Evolutionary conservation across 2,797 vertebrate species (phyloP).

Genomic region (Rhyacichthys aspro): DNA sequence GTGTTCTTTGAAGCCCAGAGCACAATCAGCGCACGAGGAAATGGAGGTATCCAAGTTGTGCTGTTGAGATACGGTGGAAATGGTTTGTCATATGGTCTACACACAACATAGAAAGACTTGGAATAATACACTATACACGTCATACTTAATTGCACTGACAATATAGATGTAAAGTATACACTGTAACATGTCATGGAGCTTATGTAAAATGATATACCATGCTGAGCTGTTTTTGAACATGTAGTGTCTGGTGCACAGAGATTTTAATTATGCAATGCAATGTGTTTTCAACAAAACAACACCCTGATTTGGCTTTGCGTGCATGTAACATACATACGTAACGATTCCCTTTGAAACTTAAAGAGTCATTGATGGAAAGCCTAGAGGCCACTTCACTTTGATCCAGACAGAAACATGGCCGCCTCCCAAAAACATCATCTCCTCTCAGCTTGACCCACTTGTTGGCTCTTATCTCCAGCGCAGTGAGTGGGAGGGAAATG

Average conservation of each 20-base stretch:
- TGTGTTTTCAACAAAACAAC: constrained; percentile 32
- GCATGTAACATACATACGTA: constrained; percentile 41
- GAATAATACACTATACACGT: too few species aligned
- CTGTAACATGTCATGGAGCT: too few species aligned
- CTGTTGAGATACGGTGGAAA: constrained; percentile 33
- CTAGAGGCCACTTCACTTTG: constrained; percentile 56
- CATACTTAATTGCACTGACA: too few species aligned
- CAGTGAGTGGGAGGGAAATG: constrained; percentile 65
- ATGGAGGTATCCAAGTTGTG: constrained; percentile 29
- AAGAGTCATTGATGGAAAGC: constrained; percentile 65
- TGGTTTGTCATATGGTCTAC: too few species aligned
- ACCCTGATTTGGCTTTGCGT: constrained; percentile 21
- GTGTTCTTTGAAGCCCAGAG: constrained; percentile 54
- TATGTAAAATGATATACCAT: too few species aligned
- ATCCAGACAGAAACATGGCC: constrained; percentile 67
- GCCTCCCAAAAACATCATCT: constrained; percentile 66
- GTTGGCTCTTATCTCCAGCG: constrained; percentile 67
- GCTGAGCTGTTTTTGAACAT: too few species aligned
- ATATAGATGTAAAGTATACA: too few species aligned
- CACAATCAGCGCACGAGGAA: constrained; percentile 36
- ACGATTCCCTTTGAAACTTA: constrained; percentile 57
- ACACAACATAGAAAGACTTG: too few species aligned
- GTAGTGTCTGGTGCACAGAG: too few species aligned
- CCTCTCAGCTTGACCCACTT: constrained; percentile 70
- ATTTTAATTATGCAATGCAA: constrained; percentile 35